Evolutionary conservation across 2,888 invertebrate species (phyloP), one percentile per base, ranked within the genome.

Genomic region (Tridacna crocea): DNA sequence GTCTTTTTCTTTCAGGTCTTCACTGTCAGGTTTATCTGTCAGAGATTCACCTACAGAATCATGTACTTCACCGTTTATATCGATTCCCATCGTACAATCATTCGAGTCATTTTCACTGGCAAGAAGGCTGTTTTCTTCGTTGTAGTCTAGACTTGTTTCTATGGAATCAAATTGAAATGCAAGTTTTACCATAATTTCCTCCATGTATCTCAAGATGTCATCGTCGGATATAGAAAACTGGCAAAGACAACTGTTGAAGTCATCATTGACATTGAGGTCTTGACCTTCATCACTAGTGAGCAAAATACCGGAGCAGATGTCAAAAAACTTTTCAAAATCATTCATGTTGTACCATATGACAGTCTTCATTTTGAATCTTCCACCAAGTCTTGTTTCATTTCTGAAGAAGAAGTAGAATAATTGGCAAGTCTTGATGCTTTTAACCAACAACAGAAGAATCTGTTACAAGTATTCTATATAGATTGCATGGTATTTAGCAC

Each of bases 331-430:
- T 22, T 75, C 75, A 65, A 75, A 48, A n/a, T 58, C 75, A 2
- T 47, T 51, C 65, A 75, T 51, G 51, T 66, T 63, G 65, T 75
- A 75, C 75, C 75, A 75, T 46, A 65, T 65, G 24, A 63, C 47
- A 17, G 75, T 75, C 51, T 65, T 63, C 48, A 65, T 63, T 26
- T 63, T 75, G 65, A 63, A 65, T 22, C 51, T 65, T n/a, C 46
- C 65, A 63, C 75, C 75, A 26, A 75, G 75, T n/a, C 46, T 17
- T 51, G 48, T 65, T 66, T 75, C 75, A 65, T 75, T 63, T 48
- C 75, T 75, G 51, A 26, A 48, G 47, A 15, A 46, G 26, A 13
- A 65, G 26, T 1, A 11, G 10, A 55, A 55, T 55, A 55, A 63
- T 22, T 63, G 36, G 36, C 8, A 36, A 36, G 36, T 36, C 36